Percentiles rank a stretch among this genome's conserved stretches.
These are phyloP conservation scores for Triplophysa tibetana DNA, from an alignment of 2,113 vertebrate species.

Conservation along the genomic window DNA sequence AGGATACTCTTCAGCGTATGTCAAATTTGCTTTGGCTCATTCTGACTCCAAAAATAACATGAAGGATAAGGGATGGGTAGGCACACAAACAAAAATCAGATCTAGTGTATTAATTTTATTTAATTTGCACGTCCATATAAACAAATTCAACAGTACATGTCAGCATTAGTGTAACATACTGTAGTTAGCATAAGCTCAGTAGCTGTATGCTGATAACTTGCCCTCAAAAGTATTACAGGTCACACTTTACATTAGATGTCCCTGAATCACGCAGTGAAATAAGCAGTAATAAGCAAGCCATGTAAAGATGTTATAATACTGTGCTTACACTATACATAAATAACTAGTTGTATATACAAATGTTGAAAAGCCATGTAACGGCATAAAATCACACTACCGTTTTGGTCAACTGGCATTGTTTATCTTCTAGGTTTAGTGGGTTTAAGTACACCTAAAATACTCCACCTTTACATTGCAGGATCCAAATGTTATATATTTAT, in stretches of 20 bases:
- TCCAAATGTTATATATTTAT: constrained; percentile 21
- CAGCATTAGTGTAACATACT: constrained; percentile 75
- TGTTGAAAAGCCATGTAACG: constrained; percentile 32
- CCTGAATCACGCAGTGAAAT: constrained; percentile 30
- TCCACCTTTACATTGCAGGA: constrained; percentile 21
- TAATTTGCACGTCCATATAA: constrained; percentile 81
- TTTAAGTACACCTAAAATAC: too few species aligned
- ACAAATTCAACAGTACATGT: constrained; percentile 81
- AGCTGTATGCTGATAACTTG: constrained; percentile 67
- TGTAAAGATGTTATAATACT: neutral
- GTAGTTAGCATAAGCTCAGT: constrained; percentile 74
- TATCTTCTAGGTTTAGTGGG: too few species aligned
- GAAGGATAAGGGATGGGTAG: too few species aligned
- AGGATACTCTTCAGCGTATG: too few species aligned
- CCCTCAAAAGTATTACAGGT: constrained; percentile 54
- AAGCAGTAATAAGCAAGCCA: neutral
- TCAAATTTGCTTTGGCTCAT: too few species aligned
- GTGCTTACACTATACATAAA: constrained; percentile 22
- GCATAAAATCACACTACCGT: too few species aligned
- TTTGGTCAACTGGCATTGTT: too few species aligned
- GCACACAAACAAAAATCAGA: neutral
- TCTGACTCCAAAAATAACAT: too few species aligned
- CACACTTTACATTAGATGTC: constrained; percentile 51
- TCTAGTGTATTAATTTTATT: constrained; percentile 73
- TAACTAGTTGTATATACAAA: constrained; percentile 19